Base-by-base conservation (phyloP, 2,888 invertebrate genomes). In the Mythimna albipuncta region DNA sequence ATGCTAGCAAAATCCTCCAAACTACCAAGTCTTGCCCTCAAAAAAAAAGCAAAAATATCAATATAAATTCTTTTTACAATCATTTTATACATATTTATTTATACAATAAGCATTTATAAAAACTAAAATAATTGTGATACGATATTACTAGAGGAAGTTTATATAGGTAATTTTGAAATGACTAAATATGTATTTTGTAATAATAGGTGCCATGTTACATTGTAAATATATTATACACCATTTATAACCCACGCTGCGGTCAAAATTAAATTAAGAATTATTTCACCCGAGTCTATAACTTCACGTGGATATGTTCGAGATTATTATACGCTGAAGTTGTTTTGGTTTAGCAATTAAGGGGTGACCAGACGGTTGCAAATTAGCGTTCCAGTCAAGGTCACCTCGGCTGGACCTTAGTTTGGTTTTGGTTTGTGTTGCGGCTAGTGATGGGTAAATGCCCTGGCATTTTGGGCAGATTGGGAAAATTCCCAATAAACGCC, bases 101-200 rank as follows among this genome's bases (percentile, higher is more conserved):
- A 71, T 69, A 82, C 55, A 79, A 81, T 72, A 85, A 82, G 68
- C 73, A 71, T 77, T 74, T 79, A 84, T 85, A 80, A 82, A 84
- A 79, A 77, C 66, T 79, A 82, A 85, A 69, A 77, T 75, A 75
- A 75, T 67, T 73, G 77, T 69, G 73, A 85, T 81, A 77, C 59
- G 35, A 81, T 80, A 72, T 74, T 72, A 41, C 52, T 71, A 67
- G 71, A 21, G 64, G 44, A 77, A 77, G 26, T 59, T 61, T 55
- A 54, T 32, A 61, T 44, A 62, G 7, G 10, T 74, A 72, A 78
- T 81, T 81, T 83, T 71, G 52, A 72, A 71, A 72, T 72, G 52
- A 67, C 57, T 79, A 63, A 67, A 70, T 64, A 71, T 67, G 44
- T 81, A 65, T 72, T 69, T 47, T 55, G 68, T 59, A 65, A 52